These are phyloP conservation scores for Rhinoraja longicauda DNA, from an alignment of 2,797 vertebrate species.

Conservation along the genomic window DNA sequence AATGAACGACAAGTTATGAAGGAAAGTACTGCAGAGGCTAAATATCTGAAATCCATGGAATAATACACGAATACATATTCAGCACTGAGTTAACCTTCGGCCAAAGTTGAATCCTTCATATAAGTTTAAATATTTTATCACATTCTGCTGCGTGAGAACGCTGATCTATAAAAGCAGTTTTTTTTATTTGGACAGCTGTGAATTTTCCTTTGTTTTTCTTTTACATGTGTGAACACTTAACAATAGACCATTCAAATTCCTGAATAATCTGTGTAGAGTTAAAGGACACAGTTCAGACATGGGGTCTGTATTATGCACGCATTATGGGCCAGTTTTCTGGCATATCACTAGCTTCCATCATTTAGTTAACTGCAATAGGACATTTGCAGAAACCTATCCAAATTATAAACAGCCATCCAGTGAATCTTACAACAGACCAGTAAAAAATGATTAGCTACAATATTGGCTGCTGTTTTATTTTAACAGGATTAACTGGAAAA, in stretches of 20 bases:
- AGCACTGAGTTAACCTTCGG: background rate
- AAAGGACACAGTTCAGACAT: background rate
- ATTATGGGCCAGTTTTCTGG: background rate
- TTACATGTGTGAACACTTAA: slow-evolving; percentile 35
- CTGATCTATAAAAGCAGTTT: background rate
- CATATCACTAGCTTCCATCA: background rate
- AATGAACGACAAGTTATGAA: background rate
- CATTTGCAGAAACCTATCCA: background rate
- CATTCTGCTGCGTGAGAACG: background rate
- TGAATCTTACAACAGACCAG: background rate
- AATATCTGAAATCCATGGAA: too few species aligned
- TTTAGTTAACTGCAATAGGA: background rate
- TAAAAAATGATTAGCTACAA: background rate
- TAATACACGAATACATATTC: background rate
- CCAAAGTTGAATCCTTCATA: background rate
- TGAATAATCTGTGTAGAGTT: background rate
- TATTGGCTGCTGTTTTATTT: background rate
- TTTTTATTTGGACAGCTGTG: background rate
- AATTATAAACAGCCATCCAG: background rate
- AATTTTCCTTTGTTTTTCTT: background rate
- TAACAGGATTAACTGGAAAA: background rate
- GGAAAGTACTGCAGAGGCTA: too few species aligned
- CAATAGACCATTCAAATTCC: background rate
- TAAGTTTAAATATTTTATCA: background rate
- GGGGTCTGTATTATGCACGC: background rate